Evolutionary conservation across 1,140 invertebrate genomes (phyloP), one percentile per base, ranked within the genome.

Genomic region (Helicoverpa armigera): DNA sequence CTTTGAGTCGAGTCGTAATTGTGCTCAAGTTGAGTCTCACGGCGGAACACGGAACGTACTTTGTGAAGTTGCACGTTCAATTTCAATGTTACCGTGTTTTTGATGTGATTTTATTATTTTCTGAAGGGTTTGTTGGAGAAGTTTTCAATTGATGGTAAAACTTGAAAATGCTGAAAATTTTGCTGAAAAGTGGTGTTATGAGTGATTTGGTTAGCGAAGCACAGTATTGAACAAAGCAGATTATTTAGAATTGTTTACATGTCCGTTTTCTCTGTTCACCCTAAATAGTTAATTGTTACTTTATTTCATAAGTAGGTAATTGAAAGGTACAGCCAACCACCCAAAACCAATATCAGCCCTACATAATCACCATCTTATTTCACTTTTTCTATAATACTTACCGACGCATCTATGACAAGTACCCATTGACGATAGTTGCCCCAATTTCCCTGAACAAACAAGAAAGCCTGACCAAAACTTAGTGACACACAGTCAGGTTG

Each of bases 1-100:
- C 74, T 76, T 76, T 76, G 60, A 76, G 43, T 51, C 50, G 3
- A 10, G 23, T 13, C 31, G 74, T 76, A 76, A 76, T 76, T 76
- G 74, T 76, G 48, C 74, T 12, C 74, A 48, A 63, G 43, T 63
- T 61, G 43, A 76, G 65, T 50, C 65, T 18, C 16, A 16, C 43
- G 4, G 48, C 56, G 73, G 13, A n/a, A 48, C 16, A 63, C 14
- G 58, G 60, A 50, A 63, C 31, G 63, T 58, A 51, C 74, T 63
- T 63, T 43, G 35, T 53, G 43, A 51, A 53, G 60, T 63, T 63
- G 58, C 23, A 50, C 16, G 18, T 69, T 50, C 43, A 67, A 67
- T 67, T 67, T 67, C 12, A 69, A 69, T 69, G 43, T 50, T 18
- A 51, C 65, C n/a, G 18, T 43, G 35, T 69, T 50, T 69, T 69